Conservation (phyloP, 2,113 vertebrate genomes). For the Thamnophis sirtalis region DNA sequence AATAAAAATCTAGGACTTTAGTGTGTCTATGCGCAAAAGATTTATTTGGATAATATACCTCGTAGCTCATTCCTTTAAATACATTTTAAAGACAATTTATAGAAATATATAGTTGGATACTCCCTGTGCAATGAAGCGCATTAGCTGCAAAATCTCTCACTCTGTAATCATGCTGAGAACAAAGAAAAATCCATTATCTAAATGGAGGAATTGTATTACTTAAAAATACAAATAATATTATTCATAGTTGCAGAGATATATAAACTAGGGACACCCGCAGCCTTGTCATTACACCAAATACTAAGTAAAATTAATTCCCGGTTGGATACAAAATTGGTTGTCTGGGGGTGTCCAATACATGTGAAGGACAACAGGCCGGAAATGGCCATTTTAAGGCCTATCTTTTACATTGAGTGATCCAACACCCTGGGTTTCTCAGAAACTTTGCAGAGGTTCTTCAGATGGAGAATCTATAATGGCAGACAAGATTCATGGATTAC, state of each 20-base stretch:
- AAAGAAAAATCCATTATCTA: not conserved
- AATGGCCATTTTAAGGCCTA: not conserved
- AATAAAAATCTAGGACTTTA: not conserved
- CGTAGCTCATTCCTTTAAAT: not conserved
- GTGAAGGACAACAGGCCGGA: not conserved
- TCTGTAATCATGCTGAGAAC: not conserved
- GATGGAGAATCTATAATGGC: not conserved
- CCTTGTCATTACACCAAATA: not conserved
- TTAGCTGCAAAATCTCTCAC: not conserved
- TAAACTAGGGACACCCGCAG: not conserved
- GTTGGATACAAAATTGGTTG: not conserved
- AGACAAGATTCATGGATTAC: not conserved
- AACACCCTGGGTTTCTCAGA: not conserved
- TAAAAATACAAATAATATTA: not conserved
- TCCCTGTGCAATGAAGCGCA: not conserved
- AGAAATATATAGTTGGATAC: not conserved
- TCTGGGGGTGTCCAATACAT: not conserved
- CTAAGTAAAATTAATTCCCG: not conserved
- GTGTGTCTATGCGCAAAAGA: not conserved
- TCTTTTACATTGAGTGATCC: not conserved
- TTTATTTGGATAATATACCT: not conserved
- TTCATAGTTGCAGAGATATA: not conserved
- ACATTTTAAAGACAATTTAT: not conserved
- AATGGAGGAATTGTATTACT: not conserved
- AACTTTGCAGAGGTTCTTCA: not conserved